Conservation (phyloP, 2,797 vertebrate genomes). For the Myotis planiceps region DNA sequence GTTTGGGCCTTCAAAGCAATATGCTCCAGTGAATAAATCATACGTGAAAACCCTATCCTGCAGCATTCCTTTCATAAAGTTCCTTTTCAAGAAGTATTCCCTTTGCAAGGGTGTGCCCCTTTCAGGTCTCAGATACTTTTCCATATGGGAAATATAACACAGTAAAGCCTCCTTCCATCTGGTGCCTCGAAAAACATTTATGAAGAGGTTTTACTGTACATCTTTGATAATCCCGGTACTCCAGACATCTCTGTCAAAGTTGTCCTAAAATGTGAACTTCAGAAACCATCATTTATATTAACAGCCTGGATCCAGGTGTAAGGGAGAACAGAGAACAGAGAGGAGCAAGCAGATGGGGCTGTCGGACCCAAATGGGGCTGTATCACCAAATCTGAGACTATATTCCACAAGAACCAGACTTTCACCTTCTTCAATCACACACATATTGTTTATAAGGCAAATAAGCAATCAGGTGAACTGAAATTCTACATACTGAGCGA, state of each 20-base stretch:
- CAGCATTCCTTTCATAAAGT: slow-evolving; percentile 40
- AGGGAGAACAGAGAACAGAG: background rate
- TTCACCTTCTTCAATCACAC: background rate
- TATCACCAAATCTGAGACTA: background rate
- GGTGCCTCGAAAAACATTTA: slow-evolving; percentile 58
- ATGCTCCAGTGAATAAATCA: slow-evolving; percentile 55
- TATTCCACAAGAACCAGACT: background rate
- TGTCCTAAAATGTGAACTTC: slow-evolving; percentile 51
- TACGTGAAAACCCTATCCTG: background rate
- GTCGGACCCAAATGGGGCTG: too few relatives aligned
- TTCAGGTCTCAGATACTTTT: slow-evolving; percentile 31
- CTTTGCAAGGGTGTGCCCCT: background rate
- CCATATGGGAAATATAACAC: slow-evolving; percentile 53
- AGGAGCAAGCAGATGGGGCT: background rate
- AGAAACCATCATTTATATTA: slow-evolving; percentile 51
- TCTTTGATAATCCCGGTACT: slow-evolving; percentile 63
- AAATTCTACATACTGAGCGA: background rate
- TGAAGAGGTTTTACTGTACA: slow-evolving; percentile 44
- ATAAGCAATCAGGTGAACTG: background rate
- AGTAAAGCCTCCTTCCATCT: slow-evolving; percentile 50
- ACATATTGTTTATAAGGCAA: background rate
- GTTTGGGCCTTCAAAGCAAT: slow-evolving; percentile 47
- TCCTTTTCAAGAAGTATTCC: slow-evolving; percentile 39
- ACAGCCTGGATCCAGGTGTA: slow-evolving; percentile 32
- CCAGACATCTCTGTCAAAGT: slow-evolving; percentile 40